phyloP scores from a whole-genome alignment of 2,113 vertebrate species.

The Aptenodytes patagonicus region DNA sequence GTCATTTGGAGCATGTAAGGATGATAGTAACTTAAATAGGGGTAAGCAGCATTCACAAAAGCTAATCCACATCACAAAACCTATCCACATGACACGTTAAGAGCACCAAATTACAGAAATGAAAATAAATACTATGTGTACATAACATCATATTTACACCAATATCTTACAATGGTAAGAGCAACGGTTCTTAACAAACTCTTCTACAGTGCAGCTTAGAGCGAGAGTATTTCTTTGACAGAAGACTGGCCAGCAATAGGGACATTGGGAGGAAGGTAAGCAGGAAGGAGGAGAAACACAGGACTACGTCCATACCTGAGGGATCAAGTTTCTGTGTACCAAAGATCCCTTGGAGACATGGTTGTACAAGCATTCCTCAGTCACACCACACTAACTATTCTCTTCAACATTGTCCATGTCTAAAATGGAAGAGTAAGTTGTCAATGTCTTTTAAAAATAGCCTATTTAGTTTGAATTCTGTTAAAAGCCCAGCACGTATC shows the following conservation, averaged over 20 bases:
- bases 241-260: neutral
- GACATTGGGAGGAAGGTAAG: neutral
- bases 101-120: neutral
- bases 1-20: neutral
- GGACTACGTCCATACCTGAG: neutral
- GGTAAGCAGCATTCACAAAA: neutral
- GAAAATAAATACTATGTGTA: neutral
- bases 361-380: neutral
- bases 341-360: neutral
- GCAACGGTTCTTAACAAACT: neutral
- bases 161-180: neutral
- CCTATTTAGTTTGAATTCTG: neutral
- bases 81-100: neutral
- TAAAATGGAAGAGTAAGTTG: neutral
- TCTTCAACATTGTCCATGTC: neutral
- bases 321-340: neutral
- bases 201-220: neutral
- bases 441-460: neutral
- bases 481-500: rapidly evolving
- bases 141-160: neutral
- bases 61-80: neutral
- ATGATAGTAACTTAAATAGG: neutral
- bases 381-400: neutral
- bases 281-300: neutral
- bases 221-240: neutral